Evolutionary conservation across 2,797 vertebrate genomes (phyloP).

Genomic region (Lagodon rhomboides): DNA sequence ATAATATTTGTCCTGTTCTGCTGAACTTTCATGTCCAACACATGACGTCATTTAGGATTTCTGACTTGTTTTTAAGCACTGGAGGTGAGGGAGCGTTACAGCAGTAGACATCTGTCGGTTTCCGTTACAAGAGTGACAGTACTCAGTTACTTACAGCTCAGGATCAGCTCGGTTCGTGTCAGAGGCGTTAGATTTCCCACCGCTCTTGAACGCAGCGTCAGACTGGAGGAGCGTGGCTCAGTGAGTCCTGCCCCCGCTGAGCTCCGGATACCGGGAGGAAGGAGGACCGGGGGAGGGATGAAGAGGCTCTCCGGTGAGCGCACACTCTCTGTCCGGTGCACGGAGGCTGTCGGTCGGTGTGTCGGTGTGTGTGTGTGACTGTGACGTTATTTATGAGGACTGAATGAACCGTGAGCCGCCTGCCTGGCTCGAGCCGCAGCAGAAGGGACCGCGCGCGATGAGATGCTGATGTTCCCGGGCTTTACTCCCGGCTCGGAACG

Average conservation of each 20-base stretch:
- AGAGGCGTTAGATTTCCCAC: not conserved
- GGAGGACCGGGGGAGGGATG: conserved; percentile 46
- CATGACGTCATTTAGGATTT: not conserved
- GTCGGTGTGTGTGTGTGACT: conserved; percentile 4
- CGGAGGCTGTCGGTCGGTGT: conserved; percentile 1
- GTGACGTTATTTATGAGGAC: not conserved
- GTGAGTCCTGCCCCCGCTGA: conserved; percentile 37
- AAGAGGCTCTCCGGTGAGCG: conserved; percentile 34
- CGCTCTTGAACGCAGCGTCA: not conserved
- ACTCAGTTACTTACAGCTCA: not conserved
- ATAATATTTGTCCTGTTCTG: no score
- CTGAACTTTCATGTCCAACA: not conserved
- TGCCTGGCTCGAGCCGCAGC: conserved; percentile 37
- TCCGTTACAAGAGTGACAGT: not conserved
- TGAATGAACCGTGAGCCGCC: not conserved
- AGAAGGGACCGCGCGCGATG: conserved; percentile 55
- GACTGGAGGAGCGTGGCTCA: conserved; percentile 10
- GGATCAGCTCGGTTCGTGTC: fast-evolving
- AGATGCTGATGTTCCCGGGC: conserved; percentile 78
- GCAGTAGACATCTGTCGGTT: fast-evolving
- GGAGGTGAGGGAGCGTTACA: no score
- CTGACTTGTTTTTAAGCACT: not conserved
- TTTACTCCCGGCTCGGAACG: conserved; percentile 78
- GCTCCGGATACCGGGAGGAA: conserved; percentile 36
- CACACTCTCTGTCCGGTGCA: conserved; percentile 16